Conservation (phyloP, 2,888 invertebrate species). For the Philonicus albiceps region DNA sequence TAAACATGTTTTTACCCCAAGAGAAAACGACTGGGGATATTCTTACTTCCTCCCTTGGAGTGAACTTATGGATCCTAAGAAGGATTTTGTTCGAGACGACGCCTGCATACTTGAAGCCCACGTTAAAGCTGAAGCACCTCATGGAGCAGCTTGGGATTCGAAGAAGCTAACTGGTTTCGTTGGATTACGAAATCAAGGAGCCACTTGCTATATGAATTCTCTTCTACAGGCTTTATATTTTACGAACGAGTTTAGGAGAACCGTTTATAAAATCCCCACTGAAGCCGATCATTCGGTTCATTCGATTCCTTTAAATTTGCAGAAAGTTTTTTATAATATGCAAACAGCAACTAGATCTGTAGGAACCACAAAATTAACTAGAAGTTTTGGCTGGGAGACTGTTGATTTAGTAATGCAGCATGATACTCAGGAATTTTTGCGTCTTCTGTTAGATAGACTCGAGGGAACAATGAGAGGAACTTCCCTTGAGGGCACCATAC, state of each 20-base stretch:
- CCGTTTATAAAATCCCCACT: slow-evolving; percentile 99
- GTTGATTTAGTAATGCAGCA: slow-evolving; percentile 99
- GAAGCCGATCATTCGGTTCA: slow-evolving; percentile 95
- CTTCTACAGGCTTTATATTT: slow-evolving; percentile 97
- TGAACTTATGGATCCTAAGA: slow-evolving; percentile 89
- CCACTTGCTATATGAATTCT: slow-evolving; percentile 99
- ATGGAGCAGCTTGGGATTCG: slow-evolving; percentile 97
- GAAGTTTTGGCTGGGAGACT: slow-evolving; percentile 99
- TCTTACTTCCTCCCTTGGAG: slow-evolving; percentile 96
- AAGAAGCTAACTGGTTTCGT: slow-evolving; percentile 92
- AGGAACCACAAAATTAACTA: slow-evolving; percentile 98
- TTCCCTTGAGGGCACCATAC: slow-evolving; percentile 97
- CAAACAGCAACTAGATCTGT: slow-evolving; percentile 98
- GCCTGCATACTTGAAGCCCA: slow-evolving; percentile 80
- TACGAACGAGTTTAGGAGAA: slow-evolving; percentile 88
- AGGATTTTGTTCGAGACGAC: slow-evolving; percentile 92
- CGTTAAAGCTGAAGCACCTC: slow-evolving; percentile 87
- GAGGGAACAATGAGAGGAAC: slow-evolving; percentile 99
- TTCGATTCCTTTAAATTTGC: slow-evolving; percentile 83
- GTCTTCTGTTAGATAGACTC: slow-evolving; percentile 92
- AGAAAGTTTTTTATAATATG: slow-evolving; percentile 97
- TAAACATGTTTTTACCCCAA: neutral
- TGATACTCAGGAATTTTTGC: slow-evolving; percentile 89
- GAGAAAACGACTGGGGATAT: slow-evolving; percentile 87
- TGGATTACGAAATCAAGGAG: slow-evolving; percentile 98